phyloP scores from a whole-genome alignment of 2,797 vertebrate species.

The Anabacerthia variegaticeps region DNA sequence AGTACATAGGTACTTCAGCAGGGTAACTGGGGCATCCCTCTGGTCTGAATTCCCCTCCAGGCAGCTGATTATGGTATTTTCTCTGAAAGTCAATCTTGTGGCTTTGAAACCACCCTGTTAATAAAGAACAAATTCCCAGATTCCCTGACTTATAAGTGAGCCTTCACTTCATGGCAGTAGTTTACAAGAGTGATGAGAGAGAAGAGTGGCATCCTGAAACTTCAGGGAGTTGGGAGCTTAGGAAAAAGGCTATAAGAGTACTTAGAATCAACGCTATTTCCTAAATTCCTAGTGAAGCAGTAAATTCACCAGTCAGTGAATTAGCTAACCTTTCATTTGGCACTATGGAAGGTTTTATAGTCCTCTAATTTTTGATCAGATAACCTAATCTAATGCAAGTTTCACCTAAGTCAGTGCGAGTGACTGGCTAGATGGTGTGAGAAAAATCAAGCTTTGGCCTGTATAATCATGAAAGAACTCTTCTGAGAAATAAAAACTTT shows the following conservation, averaged over 20 bases:
- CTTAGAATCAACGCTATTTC: not conserved
- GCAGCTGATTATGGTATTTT: rapidly evolving
- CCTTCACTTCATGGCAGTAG: not conserved
- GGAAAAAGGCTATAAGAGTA: not conserved
- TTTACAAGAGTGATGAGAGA: not conserved
- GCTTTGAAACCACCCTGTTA: not conserved
- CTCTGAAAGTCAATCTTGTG: not conserved
- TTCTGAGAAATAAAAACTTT: not conserved
- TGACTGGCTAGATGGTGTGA: not conserved
- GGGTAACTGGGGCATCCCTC: not conserved
- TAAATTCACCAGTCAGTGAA: not conserved
- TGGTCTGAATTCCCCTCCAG: not conserved
- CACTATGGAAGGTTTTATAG: not conserved
- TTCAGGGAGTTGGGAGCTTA: not conserved
- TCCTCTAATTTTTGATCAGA: not conserved
- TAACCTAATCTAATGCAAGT: not conserved
- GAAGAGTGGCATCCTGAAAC: not conserved
- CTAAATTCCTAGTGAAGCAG: not conserved
- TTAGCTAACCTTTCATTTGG: not conserved
- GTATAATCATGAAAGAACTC: not conserved
- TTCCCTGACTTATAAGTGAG: not conserved
- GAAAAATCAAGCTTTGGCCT: not conserved
- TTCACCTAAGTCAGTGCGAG: not conserved
- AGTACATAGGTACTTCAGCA: not conserved
- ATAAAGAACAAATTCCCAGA: not conserved